These are phyloP conservation scores for Pseudochaenichthys georgianus DNA, from an alignment of 2,797 vertebrate genomes.

Conservation along the genomic window DNA sequence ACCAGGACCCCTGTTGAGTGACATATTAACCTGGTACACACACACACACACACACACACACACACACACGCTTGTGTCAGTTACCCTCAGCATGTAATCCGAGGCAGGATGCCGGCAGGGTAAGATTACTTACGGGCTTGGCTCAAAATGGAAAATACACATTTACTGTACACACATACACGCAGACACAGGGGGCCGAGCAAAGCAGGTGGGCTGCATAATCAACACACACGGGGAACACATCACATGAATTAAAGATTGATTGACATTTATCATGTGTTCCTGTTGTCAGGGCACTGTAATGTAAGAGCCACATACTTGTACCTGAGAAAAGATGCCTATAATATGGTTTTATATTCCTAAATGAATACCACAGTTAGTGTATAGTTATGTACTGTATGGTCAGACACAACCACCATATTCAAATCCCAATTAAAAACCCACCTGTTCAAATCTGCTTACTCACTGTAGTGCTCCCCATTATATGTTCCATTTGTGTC, in stretches of 20 bases:
- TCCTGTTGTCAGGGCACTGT: slow-evolving; percentile 17
- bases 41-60: slow-evolving; percentile 6
- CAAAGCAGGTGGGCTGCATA: slow-evolving; percentile 57
- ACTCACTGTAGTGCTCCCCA: no score
- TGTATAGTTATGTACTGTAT: no score
- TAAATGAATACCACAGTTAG: no score
- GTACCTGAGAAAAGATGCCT: no score
- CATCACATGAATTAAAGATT: slow-evolving; percentile 70
- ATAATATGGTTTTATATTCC: no score
- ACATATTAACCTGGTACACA: slow-evolving; percentile 70
- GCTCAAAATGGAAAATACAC: slow-evolving; percentile 17
- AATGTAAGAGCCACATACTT: neutral
- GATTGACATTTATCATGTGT: slow-evolving; percentile 62
- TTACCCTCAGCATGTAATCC: slow-evolving; percentile 47
- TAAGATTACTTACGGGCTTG: slow-evolving; percentile 35
- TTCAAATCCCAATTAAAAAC: no score
- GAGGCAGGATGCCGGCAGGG: slow-evolving; percentile 41
- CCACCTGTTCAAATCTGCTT: no score
- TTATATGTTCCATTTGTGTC: no score
- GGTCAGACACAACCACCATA: no score
- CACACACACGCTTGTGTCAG: slow-evolving; percentile 15
- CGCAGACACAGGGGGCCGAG: neutral
- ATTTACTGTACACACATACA: neutral
- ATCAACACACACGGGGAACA: slow-evolving; percentile 53
- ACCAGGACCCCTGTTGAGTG: slow-evolving; percentile 63